A percentile compares a stretch with the other conserved stretches of the same genome.
phyloP scores from a whole-genome alignment of 2,797 vertebrate genomes.

The Cynodonichthys magdalenae region DNA sequence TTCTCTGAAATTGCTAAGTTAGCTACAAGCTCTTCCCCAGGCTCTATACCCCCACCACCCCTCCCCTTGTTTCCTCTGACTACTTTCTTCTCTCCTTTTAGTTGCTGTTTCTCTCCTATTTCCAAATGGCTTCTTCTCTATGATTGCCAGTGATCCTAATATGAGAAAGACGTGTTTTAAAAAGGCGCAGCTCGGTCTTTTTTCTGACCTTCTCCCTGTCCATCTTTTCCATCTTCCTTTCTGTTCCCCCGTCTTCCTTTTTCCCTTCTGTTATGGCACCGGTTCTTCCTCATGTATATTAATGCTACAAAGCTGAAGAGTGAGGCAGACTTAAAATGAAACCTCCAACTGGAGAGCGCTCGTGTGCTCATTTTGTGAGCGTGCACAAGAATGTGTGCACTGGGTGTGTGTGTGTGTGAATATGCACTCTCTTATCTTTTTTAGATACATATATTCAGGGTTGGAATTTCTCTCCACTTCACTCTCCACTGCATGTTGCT shows the following conservation, averaged over 20 bases:
- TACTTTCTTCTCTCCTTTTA: slow-evolving; percentile 14
- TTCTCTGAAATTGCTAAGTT: slow-evolving; percentile 59
- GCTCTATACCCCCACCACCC: slow-evolving; percentile 16
- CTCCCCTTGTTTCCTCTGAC: slow-evolving; percentile 11
- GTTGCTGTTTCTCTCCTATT: not conserved
- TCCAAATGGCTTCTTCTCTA: slow-evolving; percentile 18
- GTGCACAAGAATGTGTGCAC: slow-evolving; percentile 7
- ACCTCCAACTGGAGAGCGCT: slow-evolving; percentile 61
- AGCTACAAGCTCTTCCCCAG: slow-evolving; percentile 50
- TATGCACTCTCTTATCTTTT: slow-evolving; percentile 57
- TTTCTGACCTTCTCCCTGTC: slow-evolving; percentile 32
- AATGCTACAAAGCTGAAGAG: slow-evolving; percentile 74
- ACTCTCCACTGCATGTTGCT: slow-evolving; percentile 44
- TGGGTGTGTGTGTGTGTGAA: slow-evolving; percentile 15
- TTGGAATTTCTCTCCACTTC: slow-evolving; percentile 59
- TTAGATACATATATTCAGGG: slow-evolving; percentile 58
- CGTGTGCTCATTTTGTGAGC: slow-evolving; percentile 54
- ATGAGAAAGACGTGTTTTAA: slow-evolving; percentile 44
- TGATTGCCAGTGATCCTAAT: slow-evolving; percentile 37
- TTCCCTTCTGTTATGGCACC: slow-evolving; percentile 67
- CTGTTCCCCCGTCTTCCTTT: slow-evolving; percentile 26
- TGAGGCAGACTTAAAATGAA: slow-evolving; percentile 73
- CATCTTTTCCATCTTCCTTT: slow-evolving; percentile 32
- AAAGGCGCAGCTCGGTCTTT: slow-evolving; percentile 42
- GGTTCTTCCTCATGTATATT: slow-evolving; percentile 80